Evolutionary conservation across 2,797 vertebrate genomes (phyloP), one percentile per base, ranked within the genome.

Genomic region (Callimico goeldii): DNA sequence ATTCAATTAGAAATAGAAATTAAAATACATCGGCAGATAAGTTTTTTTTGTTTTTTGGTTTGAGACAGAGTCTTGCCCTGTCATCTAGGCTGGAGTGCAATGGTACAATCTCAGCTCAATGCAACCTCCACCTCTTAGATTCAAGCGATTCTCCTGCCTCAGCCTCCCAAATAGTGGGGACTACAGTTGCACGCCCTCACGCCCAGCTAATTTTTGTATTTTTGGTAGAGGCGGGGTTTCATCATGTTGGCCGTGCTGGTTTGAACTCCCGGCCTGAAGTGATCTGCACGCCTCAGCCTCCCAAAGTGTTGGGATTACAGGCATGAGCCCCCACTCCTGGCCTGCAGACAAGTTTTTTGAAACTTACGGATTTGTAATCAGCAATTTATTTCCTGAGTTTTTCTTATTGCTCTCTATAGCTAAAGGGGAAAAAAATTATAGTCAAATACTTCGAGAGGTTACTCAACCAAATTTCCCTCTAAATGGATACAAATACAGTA

Each of bases 1-100:
- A 36, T 57, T 22, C 52, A 55, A 22, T 55, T 55, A 90, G n/a
- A 87, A 39, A 46, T 41, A 61, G 14, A 77, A 57, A 48, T 67
- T 82, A 90, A 80, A 72, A 81, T 55, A 79, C n/a, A 86, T 94
- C 41, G 94, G 41, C 46, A 81, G 57, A 15, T 91, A 88, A 88
- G 4, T 72, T 43, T 93, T 90, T 92, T 90, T 72, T 22, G 10
- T 67, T n/a, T 22, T 10, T 72, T 36, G 36, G 20, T 70, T 22
- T 72, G 67, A 22, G 67, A 10, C 4, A 22, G 67, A 70, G 67
- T 72, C 67, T 72, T 36, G n/a, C n/a, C 20, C 67, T 72, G n/a
- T 72, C 36, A 19, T n/a, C n/a, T 36, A 39, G 67, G n/a, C n/a
- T 72, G n/a, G n/a, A 72, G 17, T 39, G 67, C 67, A 72, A 17